A percentile compares a stretch with the other conserved stretches of the same genome.
phyloP scores from a whole-genome alignment of 1,140 invertebrate species.

The Anagrus nilaparvatae region DNA sequence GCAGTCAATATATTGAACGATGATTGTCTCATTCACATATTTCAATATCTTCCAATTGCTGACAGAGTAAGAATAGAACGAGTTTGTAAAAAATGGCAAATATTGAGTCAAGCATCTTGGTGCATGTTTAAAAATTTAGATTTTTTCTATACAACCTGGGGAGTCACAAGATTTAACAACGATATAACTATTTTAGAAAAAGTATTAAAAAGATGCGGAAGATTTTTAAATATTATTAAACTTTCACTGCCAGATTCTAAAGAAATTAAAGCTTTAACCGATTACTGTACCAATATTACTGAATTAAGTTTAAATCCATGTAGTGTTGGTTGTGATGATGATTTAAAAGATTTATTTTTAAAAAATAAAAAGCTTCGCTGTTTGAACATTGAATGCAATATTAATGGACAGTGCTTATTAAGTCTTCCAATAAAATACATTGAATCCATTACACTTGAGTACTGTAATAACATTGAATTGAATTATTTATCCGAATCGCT shows the following conservation, averaged over 20 bases:
- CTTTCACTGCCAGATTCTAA: neutral
- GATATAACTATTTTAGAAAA: neutral
- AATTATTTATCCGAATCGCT: too few relatives aligned
- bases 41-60: slow-evolving; percentile 8
- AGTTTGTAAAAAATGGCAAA: slow-evolving; percentile 8
- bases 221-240: neutral
- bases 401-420: slow-evolving; percentile 7
- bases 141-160: slow-evolving; percentile 5
- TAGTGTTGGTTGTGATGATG: slow-evolving; percentile 5
- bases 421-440: neutral
- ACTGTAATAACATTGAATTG: slow-evolving; percentile 2
- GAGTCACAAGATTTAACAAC: neutral
- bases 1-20: slow-evolving; percentile 9
- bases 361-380: neutral
- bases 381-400: neutral
- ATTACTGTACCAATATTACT: neutral
- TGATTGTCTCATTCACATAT: slow-evolving; percentile 10
- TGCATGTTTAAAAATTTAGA: neutral
- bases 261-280: slow-evolving; percentile 1
- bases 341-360: neutral
- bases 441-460: slow-evolving; percentile 3
- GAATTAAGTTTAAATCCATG: neutral
- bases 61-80: slow-evolving; percentile 12
- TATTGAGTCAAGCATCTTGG: slow-evolving; percentile 3
- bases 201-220: slow-evolving; percentile 1